These are phyloP conservation scores for Rugalucina vietnamica DNA, from an alignment of 2,888 invertebrate genomes.

Conservation along the genomic window DNA sequence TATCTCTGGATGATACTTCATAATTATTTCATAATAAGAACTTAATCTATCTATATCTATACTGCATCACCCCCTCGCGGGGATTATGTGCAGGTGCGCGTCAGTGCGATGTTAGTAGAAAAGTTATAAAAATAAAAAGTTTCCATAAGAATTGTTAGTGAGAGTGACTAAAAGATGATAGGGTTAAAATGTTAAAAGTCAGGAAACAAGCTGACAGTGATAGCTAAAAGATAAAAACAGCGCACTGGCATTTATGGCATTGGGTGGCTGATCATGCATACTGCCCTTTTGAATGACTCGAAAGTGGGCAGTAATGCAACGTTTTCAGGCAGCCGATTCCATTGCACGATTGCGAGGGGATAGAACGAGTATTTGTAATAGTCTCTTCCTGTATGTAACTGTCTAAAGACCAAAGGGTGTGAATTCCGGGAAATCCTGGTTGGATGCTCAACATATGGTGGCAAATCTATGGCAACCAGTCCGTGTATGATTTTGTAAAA, in stretches of 20 bases:
- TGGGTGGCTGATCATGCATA: not conserved
- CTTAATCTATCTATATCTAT: constrained; percentile 17
- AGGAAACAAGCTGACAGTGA: constrained; percentile 7
- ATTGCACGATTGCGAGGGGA: constrained; percentile 12
- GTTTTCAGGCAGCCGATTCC: constrained; percentile 8
- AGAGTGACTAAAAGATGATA: not conserved
- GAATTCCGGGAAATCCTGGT: not conserved
- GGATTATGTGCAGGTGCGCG: constrained; percentile 8
- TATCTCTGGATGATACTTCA: no score
- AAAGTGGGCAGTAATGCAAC: not conserved
- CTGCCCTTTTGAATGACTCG: not conserved
- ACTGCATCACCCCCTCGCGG: not conserved
- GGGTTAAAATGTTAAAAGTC: constrained; percentile 11
- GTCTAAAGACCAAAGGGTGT: not conserved
- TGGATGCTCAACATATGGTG: no score
- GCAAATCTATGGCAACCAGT: no score
- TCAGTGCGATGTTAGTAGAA: constrained; percentile 5
- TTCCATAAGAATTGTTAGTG: not conserved
- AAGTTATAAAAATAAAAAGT: not conserved
- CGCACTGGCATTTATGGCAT: not conserved
- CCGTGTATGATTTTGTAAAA: no score
- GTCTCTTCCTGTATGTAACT: not conserved
- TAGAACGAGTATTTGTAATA: constrained; percentile 17
- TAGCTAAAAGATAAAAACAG: constrained; percentile 2
- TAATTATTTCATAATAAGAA: no score